phyloP scores from a whole-genome alignment of 37 sponge, comb jelly and placozoan species.

The Geodia barretti region DNA sequence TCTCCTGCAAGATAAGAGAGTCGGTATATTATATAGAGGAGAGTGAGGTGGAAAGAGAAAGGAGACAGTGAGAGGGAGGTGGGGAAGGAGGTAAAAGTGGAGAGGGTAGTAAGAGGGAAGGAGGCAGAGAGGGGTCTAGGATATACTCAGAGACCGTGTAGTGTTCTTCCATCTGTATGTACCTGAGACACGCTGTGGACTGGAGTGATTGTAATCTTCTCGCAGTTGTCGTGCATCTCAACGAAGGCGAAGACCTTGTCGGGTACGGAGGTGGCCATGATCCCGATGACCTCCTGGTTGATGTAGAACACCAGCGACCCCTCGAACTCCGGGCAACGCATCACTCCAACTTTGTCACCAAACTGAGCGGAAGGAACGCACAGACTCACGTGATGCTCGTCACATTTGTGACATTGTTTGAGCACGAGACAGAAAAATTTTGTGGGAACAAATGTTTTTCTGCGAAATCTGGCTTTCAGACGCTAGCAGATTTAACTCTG shows the following conservation, averaged over 20 bases:
- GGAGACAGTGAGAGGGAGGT: too few species aligned
- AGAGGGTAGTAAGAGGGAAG: too few species aligned
- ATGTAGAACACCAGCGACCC: constrained; percentile 43
- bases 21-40: background rate
- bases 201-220: constrained; percentile 13
- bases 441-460: background rate
- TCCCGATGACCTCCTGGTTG: constrained; percentile 33
- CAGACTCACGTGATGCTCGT: background rate
- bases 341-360: constrained; percentile 31
- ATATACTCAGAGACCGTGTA: too few species aligned
- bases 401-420: background rate
- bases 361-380: constrained; percentile 20
- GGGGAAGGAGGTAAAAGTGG: too few species aligned
- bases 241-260: constrained; percentile 42
- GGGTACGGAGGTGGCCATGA: constrained; percentile 34
- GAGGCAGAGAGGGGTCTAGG: too few species aligned
- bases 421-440: background rate
- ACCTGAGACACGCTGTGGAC: constrained; percentile 6
- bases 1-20: constrained; percentile 11
- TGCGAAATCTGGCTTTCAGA: background rate
- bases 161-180: background rate
- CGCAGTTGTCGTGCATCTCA: constrained; percentile 40
- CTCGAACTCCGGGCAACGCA: constrained; percentile 40
- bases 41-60: background rate
- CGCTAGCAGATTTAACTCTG: too few species aligned